phyloP scores from a whole-genome alignment of 2,113 vertebrate genomes.

The Bungarus multicinctus region DNA sequence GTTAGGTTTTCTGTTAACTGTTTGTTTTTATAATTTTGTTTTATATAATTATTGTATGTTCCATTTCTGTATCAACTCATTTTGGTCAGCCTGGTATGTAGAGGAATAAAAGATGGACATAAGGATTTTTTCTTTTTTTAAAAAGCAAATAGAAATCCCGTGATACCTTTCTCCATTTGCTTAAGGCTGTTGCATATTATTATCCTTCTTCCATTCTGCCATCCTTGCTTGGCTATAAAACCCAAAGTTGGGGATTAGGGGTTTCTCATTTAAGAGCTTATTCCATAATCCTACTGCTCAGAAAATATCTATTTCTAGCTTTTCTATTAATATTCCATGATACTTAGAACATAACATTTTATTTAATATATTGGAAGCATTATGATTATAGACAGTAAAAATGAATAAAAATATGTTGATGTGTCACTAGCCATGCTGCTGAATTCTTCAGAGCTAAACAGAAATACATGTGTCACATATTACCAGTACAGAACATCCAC shows the following conservation, averaged over 20 bases:
- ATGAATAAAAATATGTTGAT: not conserved
- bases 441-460: not conserved
- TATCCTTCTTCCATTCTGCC: not conserved
- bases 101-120: not conserved
- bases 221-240: not conserved
- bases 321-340: not conserved
- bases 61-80: not conserved
- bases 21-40: not conserved
- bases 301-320: not conserved
- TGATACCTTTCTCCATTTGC: not conserved
- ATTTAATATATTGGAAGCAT: not conserved
- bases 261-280: not conserved
- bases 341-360: not conserved
- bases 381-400: not conserved
- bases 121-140: not conserved
- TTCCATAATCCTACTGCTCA: not conserved
- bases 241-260: not conserved
- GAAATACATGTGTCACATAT: not conserved
- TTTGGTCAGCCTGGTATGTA: not conserved
- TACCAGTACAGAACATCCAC: not conserved
- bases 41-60: not conserved
- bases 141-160: not conserved
- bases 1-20: not conserved
- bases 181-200: not conserved
- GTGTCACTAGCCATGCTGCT: not conserved